These are phyloP conservation scores for Caenorhabditis sp. DNA, from an alignment of 2,888 invertebrate genomes.

Conservation along the genomic window DNA sequence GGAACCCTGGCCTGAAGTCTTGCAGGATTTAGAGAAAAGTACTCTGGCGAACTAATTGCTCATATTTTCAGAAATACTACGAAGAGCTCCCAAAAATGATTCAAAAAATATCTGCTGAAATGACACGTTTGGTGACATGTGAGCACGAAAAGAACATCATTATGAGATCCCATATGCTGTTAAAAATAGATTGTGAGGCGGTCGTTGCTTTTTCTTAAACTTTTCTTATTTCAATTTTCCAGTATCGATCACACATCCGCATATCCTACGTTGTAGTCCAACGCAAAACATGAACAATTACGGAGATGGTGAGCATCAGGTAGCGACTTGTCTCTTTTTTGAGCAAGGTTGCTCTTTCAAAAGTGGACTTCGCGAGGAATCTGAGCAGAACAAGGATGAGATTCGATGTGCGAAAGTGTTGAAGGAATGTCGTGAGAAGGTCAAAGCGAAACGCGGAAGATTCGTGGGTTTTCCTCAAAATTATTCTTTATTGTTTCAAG, in stretches of 20 bases:
- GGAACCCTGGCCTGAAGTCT: too few relatives aligned
- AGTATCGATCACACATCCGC: slow-evolving; percentile 17
- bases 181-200: not conserved
- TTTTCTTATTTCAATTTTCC: not conserved
- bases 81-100: slow-evolving; percentile 3
- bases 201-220: not conserved
- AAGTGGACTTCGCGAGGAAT: not conserved
- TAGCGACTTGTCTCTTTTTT: not conserved
- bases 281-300: slow-evolving; percentile 2
- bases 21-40: too few relatives aligned
- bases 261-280: slow-evolving; percentile 21
- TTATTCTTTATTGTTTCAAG: too few relatives aligned
- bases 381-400: not conserved
- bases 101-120: not conserved
- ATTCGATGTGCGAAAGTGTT: not conserved
- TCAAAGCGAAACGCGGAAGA: slow-evolving; percentile 4
- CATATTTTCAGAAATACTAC: too few relatives aligned
- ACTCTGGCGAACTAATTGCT: too few relatives aligned
- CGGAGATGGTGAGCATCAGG: not conserved
- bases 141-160: not conserved
- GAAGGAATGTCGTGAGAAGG: not conserved
- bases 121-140: not conserved
- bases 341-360: not conserved
- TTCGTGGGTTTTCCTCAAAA: slow-evolving; percentile 4
- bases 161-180: not conserved